Evolutionary conservation across 2,113 vertebrate genomes (phyloP), one percentile per base, ranked within the genome.

Genomic region (Pampusana beccarii): DNA sequence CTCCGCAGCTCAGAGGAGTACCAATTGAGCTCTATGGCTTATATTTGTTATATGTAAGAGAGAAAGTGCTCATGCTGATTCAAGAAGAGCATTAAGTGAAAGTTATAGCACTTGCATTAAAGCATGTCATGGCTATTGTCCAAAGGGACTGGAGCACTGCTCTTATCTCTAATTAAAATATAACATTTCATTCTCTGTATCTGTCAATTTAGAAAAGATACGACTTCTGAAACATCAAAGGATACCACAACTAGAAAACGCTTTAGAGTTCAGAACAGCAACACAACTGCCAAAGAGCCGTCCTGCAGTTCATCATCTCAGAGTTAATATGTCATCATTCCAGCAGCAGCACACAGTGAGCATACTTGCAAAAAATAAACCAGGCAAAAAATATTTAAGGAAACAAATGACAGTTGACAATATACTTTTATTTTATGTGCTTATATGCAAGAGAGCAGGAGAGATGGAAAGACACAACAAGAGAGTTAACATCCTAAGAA

Each of bases 81-180:
- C 88, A 60, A 86, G 38, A 74, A 94, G 73, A 74, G 8, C 0
- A 0, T 56, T 74, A 61, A 86, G 56, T 66, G 40, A 51, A 95
- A 94, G 67, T 42, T 86, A 66, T 3, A 66, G 66, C 64, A 84
- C 56, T 90, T 92, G 29, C 29, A 67, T 80, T 84, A 83, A 73
- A 83, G 57, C 2, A 1, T 53, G 33, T 56, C 72, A 50, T 65
- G 88, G 79, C 82, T 79, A 64, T 54, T 75, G 60, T 77, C 90
- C 72, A 90, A 84, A 88, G 86, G 26, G 60, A 90, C 72, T 73
- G n/a, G 21, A 88, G 33, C 24, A 51, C 13, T 21, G 42, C 85
- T 93, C 79, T 87, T 70, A 80, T 71, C 83, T 88, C 82, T 90
- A 95, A 93, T 95, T 94, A 95, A 96, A 94, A 88, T 33, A 12